phyloP scores from a whole-genome alignment of 1,140 invertebrate species.

The Drosophila kohkoa region DNA sequence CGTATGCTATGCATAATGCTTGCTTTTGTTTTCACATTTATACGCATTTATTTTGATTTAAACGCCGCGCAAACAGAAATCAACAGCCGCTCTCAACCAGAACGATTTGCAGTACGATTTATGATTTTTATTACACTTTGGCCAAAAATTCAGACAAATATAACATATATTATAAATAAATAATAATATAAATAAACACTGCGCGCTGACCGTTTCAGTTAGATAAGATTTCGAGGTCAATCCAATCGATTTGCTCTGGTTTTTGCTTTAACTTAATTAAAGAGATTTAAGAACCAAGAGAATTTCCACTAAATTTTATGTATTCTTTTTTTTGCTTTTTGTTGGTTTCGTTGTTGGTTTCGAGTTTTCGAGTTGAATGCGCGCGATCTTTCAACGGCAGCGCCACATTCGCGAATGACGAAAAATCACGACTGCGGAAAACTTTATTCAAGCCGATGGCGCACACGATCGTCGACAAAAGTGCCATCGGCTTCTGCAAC shows the following conservation, averaged over 20 bases:
- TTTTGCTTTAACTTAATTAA: slow-evolving; percentile 2
- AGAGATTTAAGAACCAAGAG: slow-evolving; percentile 11
- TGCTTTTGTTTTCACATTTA: slow-evolving; percentile 73
- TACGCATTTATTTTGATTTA: slow-evolving; percentile 75
- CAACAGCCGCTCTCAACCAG: slow-evolving; percentile 63
- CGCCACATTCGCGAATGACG: slow-evolving; percentile 71
- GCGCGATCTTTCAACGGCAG: slow-evolving; percentile 47
- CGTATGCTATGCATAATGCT: slow-evolving; percentile 29
- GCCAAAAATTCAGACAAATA: slow-evolving; percentile 3
- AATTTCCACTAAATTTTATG: slow-evolving; percentile 7
- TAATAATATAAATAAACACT: slow-evolving; percentile 50
- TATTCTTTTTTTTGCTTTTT: background rate
- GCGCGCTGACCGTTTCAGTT: slow-evolving; percentile 22
- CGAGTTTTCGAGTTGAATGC: background rate
- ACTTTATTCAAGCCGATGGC: slow-evolving; percentile 53
- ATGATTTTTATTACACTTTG: slow-evolving; percentile 55
- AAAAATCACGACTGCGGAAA: slow-evolving; percentile 76
- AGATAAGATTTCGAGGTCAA: slow-evolving; percentile 49
- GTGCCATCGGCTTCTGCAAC: slow-evolving; percentile 10
- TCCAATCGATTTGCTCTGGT: background rate
- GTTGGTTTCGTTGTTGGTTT: background rate
- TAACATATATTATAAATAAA: background rate
- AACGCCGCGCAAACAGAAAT: slow-evolving; percentile 49
- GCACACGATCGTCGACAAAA: slow-evolving; percentile 43
- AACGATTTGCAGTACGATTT: slow-evolving; percentile 55